phyloP scores from a whole-genome alignment of 1,140 invertebrate genomes.

The Achatina immaculata region DNA sequence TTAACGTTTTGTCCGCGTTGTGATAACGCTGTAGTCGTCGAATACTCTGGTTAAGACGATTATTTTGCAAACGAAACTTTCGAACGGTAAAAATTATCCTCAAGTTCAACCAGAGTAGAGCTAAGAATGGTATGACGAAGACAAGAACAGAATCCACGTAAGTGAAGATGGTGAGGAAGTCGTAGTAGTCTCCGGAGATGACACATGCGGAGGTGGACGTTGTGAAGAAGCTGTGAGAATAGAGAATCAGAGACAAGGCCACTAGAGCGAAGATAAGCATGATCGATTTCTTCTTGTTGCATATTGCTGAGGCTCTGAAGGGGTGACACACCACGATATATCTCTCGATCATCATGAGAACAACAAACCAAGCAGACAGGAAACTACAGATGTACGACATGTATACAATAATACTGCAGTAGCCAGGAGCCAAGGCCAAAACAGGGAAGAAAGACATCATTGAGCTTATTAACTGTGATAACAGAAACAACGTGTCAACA shows the following conservation, averaged over 20 bases:
- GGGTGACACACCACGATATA: constrained; percentile 68
- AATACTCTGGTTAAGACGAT: constrained; percentile 36
- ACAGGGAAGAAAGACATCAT: constrained; percentile 72
- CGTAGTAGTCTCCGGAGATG: constrained; percentile 38
- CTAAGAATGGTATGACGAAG: constrained; percentile 73
- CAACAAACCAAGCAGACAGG: constrained; percentile 69
- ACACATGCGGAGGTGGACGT: constrained; percentile 39
- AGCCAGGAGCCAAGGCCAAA: constrained; percentile 55
- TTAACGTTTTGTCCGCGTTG: constrained; percentile 24
- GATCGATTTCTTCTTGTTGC: constrained; percentile 56
- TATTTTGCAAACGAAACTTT: constrained; percentile 46
- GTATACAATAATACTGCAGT: constrained; percentile 65
- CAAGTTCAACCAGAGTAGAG: constrained; percentile 75
- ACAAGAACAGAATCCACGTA: constrained; percentile 75
- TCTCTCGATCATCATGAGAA: constrained; percentile 70
- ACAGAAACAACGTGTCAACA: constrained; percentile 75
- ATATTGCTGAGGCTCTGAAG: constrained; percentile 59
- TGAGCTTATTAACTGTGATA: constrained; percentile 73
- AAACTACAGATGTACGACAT: constrained; percentile 65
- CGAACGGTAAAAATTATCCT: constrained; percentile 49
- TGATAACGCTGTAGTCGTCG: constrained; percentile 14
- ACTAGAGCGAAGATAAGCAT: constrained; percentile 43
- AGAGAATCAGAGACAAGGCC: constrained; percentile 52
- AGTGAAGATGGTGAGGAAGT: constrained; percentile 73
- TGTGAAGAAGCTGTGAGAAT: constrained; percentile 59